Base-by-base conservation (phyloP, 2,888 invertebrate species). In the Agrotis clavis region DNA sequence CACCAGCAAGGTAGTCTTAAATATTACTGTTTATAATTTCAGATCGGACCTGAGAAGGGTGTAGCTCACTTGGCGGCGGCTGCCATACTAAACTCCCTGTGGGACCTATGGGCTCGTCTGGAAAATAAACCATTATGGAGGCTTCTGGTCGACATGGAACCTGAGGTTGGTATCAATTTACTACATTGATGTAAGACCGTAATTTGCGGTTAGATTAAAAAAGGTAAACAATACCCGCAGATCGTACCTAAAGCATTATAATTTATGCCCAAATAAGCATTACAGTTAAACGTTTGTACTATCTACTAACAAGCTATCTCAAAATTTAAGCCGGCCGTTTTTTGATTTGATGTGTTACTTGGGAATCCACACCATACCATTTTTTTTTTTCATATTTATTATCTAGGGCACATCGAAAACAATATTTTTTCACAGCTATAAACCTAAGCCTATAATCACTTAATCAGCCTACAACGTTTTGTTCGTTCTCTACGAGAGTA, bases 11-110 rank as follows among this genome's bases (percentile, higher is more conserved):
- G 21, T 16, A 19, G 16, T n/a, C 4, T 41, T 51, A 45, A 67
- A 50, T 25, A 41, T 18, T 18, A 25, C 45, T 21, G 19, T 19
- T 25, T 19, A 51, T 7, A n/a, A 18, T 70, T 78, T 18, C 89
- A 98, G 98, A 97, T 99, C 66, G 99, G 99, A 1, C 99, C 99
- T 16, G 99, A 99, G 91, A 99, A 99, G 93, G 99, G 99, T 14
- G 99, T 98, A 0, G 97, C 97, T 16, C 99, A 99, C 94, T 95
- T 99, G 83, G 99, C 99, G 0, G 97, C 97, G 3, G 99, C 98
- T 0, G 99, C 98, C 13, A 97, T 99, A 67, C 94, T 99, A n/a
- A 99, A 99, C 92, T 98, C 98, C 1, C 92, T 99, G 4, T 99
- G 99, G 99, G 99, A 99, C 92, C 94, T 99, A 67, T 99, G 99